Percentiles rank a stretch among this genome's conserved stretches.
Conservation (phyloP, 2,888 invertebrate species). For the Sphaeridia pumilis region DNA sequence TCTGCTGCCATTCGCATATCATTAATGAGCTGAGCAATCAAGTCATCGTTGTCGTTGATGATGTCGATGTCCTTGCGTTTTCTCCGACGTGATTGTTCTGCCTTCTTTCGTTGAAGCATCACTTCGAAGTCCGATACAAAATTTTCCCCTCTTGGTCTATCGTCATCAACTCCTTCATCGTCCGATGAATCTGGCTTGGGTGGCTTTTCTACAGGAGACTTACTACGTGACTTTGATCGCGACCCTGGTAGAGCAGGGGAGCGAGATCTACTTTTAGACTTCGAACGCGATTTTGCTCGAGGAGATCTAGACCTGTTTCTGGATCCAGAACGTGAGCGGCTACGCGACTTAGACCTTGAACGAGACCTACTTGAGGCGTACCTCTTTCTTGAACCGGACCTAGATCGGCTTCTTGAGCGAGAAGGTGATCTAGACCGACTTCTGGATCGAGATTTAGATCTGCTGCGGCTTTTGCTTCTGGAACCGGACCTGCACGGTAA, state of each 20-base stretch:
- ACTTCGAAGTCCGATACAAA: conserved; percentile 85
- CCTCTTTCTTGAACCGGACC: conserved; percentile 36
- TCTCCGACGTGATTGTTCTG: conserved; percentile 67
- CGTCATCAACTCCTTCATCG: conserved; percentile 23
- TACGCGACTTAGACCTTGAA: conserved; percentile 25
- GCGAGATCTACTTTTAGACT: conserved; percentile 6
- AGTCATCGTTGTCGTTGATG: conserved; percentile 96
- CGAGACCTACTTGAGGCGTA: conserved; percentile 22
- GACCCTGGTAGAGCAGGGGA: too few species aligned
- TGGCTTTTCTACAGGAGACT: background rate
- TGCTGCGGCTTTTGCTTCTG: background rate
- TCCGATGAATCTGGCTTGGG: background rate
- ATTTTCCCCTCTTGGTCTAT: conserved; percentile 41
- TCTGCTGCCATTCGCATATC: conserved; percentile 90
- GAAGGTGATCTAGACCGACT: conserved; percentile 38
- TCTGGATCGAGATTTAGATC: conserved; percentile 35
- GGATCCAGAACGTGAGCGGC: background rate
- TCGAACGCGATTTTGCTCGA: conserved; percentile 20
- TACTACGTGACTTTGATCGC: background rate
- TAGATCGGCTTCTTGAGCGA: conserved; percentile 34
- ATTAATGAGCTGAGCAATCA: conserved; percentile 77
- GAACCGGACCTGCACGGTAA: conserved; percentile 1
- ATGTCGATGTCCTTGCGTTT: conserved; percentile 85
- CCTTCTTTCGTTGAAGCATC: conserved; percentile 77
- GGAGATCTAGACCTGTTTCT: conserved; percentile 17